Conservation (phyloP, 2,888 invertebrate genomes). For the Lordiphosa fenestrarum region DNA sequence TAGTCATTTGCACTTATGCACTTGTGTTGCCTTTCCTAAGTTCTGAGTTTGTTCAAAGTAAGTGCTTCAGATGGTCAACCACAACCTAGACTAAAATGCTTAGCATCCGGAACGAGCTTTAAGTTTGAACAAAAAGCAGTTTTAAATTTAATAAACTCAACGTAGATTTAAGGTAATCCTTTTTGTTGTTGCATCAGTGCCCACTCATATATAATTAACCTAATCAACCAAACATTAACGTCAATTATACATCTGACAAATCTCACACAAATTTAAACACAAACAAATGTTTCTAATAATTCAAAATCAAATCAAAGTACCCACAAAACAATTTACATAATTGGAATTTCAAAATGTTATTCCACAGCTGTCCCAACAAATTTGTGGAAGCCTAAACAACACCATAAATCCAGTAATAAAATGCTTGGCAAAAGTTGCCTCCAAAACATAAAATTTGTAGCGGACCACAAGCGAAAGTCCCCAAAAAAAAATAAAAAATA, state of each 20-base stretch:
- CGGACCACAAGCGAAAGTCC: slow-evolving; percentile 45
- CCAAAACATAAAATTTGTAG: slow-evolving; percentile 33
- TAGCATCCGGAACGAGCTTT: too few species aligned
- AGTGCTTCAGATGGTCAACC: too few species aligned
- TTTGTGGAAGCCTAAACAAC: slow-evolving; percentile 13
- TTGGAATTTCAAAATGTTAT: slow-evolving; percentile 26
- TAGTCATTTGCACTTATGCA: too few species aligned
- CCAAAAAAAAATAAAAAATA: slow-evolving; percentile 4
- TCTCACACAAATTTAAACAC: slow-evolving; percentile 15
- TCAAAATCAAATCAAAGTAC: slow-evolving; percentile 32
- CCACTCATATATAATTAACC: slow-evolving; percentile 22
- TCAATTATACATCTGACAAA: slow-evolving; percentile 29
- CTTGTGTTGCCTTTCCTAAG: too few species aligned
- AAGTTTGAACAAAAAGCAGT: too few species aligned
- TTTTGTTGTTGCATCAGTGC: slow-evolving; percentile 17
- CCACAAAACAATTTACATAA: slow-evolving; percentile 12
- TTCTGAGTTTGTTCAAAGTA: too few species aligned
- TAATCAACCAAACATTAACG: slow-evolving; percentile 18
- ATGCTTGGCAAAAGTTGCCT: slow-evolving; percentile 31
- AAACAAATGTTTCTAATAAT: slow-evolving; percentile 30
- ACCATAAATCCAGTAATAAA: slow-evolving; percentile 29
- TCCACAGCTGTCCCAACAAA: slow-evolving; percentile 35
- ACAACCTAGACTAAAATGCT: too few species aligned
- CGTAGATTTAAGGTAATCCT: too few species aligned
- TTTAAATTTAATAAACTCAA: too few species aligned